These are phyloP conservation scores for Mesembrinibis cayennensis DNA, from an alignment of 2,113 vertebrate species.

Conservation along the genomic window DNA sequence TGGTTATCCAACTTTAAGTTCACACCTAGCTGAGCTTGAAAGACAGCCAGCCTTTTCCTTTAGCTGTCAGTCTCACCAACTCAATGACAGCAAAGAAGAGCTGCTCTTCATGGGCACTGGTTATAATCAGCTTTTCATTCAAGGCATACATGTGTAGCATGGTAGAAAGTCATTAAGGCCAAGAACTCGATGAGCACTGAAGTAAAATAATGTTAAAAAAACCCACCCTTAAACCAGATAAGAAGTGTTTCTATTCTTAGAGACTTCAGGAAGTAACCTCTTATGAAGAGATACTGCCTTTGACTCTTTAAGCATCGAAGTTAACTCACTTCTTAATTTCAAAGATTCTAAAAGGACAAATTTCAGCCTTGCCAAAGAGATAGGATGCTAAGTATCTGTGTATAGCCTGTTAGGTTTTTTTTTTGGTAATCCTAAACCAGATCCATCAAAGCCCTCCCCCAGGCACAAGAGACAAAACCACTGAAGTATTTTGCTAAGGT, in stretches of 20 bases:
- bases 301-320: not conserved
- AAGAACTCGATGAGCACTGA: not conserved
- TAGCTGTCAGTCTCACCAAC: not conserved
- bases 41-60: not conserved
- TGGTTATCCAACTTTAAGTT: not conserved
- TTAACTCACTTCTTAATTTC: not conserved
- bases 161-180: not conserved
- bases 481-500: not conserved
- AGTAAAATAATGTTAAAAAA: not conserved
- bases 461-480: not conserved
- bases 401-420: not conserved
- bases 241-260: not conserved
- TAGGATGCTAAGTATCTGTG: not conserved
- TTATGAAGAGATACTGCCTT: not conserved
- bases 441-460: not conserved
- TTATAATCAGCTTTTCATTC: not conserved
- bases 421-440: not conserved
- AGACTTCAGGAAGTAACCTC: not conserved
- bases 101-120: not conserved
- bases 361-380: not conserved
- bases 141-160: not conserved
- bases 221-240: not conserved
- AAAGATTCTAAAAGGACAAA: not conserved
- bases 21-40: not conserved
- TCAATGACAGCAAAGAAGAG: not conserved